A percentile compares a stretch with the other conserved stretches of the same genome.
Evolutionary conservation across 1,140 invertebrate genomes (phyloP).

Genomic region (Rhagoletis zephyria): DNA sequence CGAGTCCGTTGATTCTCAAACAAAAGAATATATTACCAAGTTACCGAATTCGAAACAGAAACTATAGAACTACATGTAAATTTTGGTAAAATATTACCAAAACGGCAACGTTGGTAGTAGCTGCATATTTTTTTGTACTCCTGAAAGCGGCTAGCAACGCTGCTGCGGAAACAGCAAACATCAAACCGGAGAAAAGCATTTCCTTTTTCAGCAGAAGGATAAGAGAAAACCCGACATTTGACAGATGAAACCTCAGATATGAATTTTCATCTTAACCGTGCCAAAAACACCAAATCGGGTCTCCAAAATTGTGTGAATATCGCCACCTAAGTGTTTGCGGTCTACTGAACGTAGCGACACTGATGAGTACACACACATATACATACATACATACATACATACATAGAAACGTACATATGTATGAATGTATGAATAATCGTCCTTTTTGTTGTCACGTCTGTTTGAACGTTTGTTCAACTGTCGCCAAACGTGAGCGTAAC

Average conservation of each 20-base stretch:
- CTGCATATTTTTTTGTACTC: too few relatives aligned
- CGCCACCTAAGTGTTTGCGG: constrained; percentile 7
- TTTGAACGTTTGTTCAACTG: not conserved
- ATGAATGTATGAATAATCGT: not conserved
- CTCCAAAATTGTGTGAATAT: not conserved
- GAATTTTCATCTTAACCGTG: not conserved
- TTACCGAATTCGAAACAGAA: too few relatives aligned
- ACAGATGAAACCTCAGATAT: not conserved
- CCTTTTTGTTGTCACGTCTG: not conserved
- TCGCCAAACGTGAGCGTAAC: constrained; percentile 8
- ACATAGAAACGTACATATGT: not conserved
- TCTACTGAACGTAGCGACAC: not conserved
- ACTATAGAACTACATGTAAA: too few relatives aligned
- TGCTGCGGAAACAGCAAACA: too few relatives aligned
- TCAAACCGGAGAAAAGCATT: too few relatives aligned
- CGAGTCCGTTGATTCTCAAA: too few relatives aligned
- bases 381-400: not conserved
- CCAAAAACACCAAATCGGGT: not conserved
- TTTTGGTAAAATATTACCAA: too few relatives aligned
- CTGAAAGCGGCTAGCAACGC: too few relatives aligned
- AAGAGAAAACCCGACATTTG: not conserved
- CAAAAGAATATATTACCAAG: too few relatives aligned
- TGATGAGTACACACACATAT: not conserved
- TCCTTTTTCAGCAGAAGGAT: too few relatives aligned
- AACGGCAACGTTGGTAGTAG: too few relatives aligned